phyloP scores from a whole-genome alignment of 2,888 invertebrate genomes.

The Myopa testacea region DNA sequence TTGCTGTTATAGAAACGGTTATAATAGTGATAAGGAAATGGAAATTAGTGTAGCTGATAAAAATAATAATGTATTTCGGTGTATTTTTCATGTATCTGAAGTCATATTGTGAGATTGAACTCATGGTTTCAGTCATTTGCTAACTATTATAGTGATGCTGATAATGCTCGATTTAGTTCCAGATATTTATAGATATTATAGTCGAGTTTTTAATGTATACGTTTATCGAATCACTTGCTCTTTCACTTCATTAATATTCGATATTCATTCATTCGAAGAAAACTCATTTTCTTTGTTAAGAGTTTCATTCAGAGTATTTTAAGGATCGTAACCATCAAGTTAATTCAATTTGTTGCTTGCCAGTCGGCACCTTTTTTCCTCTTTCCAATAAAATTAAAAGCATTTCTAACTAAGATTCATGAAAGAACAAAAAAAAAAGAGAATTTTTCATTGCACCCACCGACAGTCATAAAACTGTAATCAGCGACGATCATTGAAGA shows the following conservation, averaged over 20 bases:
- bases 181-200: too few relatives aligned
- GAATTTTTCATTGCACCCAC: not conserved
- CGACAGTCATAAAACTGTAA: slow-evolving; percentile 25
- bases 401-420: slow-evolving; percentile 11
- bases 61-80: too few relatives aligned
- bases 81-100: too few relatives aligned
- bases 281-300: not conserved
- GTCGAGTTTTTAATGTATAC: too few relatives aligned
- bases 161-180: too few relatives aligned
- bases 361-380: not conserved
- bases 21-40: too few relatives aligned
- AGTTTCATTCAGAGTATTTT: not conserved
- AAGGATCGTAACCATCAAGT: not conserved
- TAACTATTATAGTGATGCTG: too few relatives aligned
- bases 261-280: slow-evolving; percentile 13
- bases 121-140: too few relatives aligned
- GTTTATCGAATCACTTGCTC: not conserved
- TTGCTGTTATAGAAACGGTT: too few relatives aligned
- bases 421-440: not conserved
- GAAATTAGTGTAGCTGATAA: too few relatives aligned
- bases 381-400: slow-evolving; percentile 8
- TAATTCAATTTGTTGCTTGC: not conserved
- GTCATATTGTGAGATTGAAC: too few relatives aligned
- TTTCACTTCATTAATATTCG: not conserved
- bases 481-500: slow-evolving; percentile 28